Percentiles rank a stretch among this genome's conserved stretches.
These are phyloP conservation scores for Cryptocephalus primarius DNA, from an alignment of 2,888 invertebrate genomes.

Conservation along the genomic window DNA sequence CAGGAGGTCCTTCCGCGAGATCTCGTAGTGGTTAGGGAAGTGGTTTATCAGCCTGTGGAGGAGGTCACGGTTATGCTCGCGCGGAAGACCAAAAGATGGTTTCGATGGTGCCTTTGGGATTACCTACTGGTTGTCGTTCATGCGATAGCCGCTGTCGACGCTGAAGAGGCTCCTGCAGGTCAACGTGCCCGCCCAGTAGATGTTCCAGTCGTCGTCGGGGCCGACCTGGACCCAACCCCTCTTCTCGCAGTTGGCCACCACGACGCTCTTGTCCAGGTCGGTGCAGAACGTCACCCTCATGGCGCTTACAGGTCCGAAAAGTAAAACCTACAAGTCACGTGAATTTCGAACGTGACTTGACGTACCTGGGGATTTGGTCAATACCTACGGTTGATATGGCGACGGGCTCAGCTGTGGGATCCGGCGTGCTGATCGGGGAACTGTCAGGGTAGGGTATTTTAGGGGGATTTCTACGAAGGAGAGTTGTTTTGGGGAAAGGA, in stretches of 20 bases:
- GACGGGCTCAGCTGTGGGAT: too few relatives aligned
- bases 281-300: slow-evolving; percentile 59
- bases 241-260: slow-evolving; percentile 84
- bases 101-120: slow-evolving; percentile 1
- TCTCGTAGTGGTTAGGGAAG: slow-evolving; percentile 91
- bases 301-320: slow-evolving; percentile 3
- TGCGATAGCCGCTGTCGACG: slow-evolving; percentile 82
- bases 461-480: too few relatives aligned
- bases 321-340: too few relatives aligned
- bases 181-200: slow-evolving; percentile 89
- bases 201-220: slow-evolving; percentile 90
- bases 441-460: too few relatives aligned
- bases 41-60: slow-evolving; percentile 74
- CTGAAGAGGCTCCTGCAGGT: slow-evolving; percentile 88
- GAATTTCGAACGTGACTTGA: too few relatives aligned
- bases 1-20: slow-evolving; percentile 89
- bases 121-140: slow-evolving; percentile 81
- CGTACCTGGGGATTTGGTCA: too few relatives aligned
- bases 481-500: too few relatives aligned
- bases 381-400: too few relatives aligned
- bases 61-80: slow-evolving; percentile 1
- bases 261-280: slow-evolving; percentile 89
- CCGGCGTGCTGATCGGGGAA: too few relatives aligned
- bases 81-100: not conserved
- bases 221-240: slow-evolving; percentile 82